Evolutionary conservation across 2,888 invertebrate genomes (phyloP).

Genomic region (Drosophila peninsularis): DNA sequence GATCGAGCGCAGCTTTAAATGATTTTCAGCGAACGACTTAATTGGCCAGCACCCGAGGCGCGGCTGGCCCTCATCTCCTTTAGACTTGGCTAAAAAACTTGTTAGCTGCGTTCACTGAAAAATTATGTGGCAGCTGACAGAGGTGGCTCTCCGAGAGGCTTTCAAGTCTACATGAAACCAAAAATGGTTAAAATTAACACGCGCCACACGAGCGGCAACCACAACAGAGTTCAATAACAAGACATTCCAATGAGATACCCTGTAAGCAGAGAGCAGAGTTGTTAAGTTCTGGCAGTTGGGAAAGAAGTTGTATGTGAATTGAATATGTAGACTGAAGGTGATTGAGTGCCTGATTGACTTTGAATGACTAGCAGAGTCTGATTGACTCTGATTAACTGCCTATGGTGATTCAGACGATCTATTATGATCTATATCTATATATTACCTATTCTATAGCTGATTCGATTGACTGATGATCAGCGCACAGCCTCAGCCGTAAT

Average conservation of each 20-base stretch:
- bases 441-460: no score
- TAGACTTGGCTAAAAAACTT: not conserved
- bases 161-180: slow-evolving; percentile 3
- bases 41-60: slow-evolving; percentile 28
- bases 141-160: not conserved
- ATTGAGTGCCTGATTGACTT: no score
- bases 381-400: no score
- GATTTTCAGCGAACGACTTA: slow-evolving; percentile 33
- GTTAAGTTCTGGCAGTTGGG: not conserved
- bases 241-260: slow-evolving; percentile 1
- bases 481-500: no score
- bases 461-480: no score
- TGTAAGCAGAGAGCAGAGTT: not conserved
- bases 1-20: slow-evolving; percentile 27
- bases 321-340: not conserved
- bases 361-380: no score
- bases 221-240: not conserved
- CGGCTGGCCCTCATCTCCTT: not conserved
- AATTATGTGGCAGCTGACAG: slow-evolving; percentile 3
- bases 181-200: slow-evolving; percentile 5
- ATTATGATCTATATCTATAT: no score
- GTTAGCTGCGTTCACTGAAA: not conserved
- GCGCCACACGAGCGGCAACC: not conserved
- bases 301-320: not conserved
- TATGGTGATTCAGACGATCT: no score